Evolutionary conservation across 2,113 vertebrate species (phyloP), one percentile per base, ranked within the genome.

Genomic region (Pelobates fuscus): DNA sequence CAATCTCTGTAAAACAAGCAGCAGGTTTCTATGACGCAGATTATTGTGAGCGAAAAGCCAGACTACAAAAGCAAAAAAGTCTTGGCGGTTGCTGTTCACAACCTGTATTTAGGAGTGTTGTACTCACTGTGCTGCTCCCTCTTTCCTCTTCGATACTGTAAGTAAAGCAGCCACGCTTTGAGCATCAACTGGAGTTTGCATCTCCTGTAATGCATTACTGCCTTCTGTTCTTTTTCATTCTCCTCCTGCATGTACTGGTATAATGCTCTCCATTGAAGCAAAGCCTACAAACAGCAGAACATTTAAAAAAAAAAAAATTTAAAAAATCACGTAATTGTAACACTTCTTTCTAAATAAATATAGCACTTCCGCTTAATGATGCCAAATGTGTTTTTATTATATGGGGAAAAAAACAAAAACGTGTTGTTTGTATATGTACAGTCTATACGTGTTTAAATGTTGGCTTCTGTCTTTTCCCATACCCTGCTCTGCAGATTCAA

Each of bases 241-340:
- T 89, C 82, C 21, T 20, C 71, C 80, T 81, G 81, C 18, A 37
- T 78, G 8, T 54, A 11, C 0, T 79, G 49, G 37, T 89, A 84
- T 54, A 86, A 80, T 3, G 88, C 81, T 78, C 54, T 91, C 95
- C 95, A 98, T 49, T 67, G 87, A 67, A 87, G 61, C 94, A 92
- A 98, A 23, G 87, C 86, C 96, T 98, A 76, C 58, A 55, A 6
- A 64, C 2, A 11, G 8, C 44, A 49, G 44, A 18, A 11, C 12
- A 49, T 11, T 18, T 14, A 49, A 17, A 49, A 49, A 49, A 46
- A 46, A 46, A 46, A 49, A 37, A 6, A 37, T 37, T 37, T 18
- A 8, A 52, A 52, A 52, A 52, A 52, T 52, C 3, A 52, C 3
- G 14, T 8, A 20, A 18, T 52, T 15, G 46, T 52, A 52, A 52